Conservation (phyloP, 1,140 invertebrate species). For the Drosophila ambigua region DNA sequence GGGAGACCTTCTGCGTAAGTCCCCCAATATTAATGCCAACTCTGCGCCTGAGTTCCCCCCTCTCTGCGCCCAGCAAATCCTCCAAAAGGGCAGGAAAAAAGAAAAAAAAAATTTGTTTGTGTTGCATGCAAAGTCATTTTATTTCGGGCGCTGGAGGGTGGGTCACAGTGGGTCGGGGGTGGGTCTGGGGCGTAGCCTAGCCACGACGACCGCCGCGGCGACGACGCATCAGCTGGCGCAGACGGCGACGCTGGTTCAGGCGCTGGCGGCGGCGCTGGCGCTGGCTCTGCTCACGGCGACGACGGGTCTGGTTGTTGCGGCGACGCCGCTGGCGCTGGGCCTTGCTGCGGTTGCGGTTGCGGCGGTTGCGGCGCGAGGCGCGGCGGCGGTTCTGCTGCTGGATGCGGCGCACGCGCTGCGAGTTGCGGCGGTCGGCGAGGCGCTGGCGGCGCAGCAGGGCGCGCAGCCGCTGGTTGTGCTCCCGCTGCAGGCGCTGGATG, state of each 20-base stretch:
- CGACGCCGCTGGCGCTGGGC: conserved; percentile 48
- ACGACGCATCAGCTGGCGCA: conserved; percentile 36
- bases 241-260: conserved; percentile 23
- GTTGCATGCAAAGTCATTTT: conserved; percentile 29
- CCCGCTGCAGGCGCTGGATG: conserved; percentile 59
- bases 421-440: conserved; percentile 27
- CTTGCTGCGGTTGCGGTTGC: conserved; percentile 48
- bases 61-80: no score
- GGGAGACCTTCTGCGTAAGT: no score
- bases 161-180: background rate
- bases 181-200: background rate
- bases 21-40: no score
- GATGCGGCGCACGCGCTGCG: conserved; percentile 31
- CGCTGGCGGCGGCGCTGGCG: conserved; percentile 42
- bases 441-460: conserved; percentile 57
- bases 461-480: conserved; percentile 61
- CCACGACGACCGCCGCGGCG: conserved; percentile 43
- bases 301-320: conserved; percentile 10
- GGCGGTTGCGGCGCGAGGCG: conserved; percentile 41
- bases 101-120: background rate
- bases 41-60: no score
- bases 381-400: conserved; percentile 42
- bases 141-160: conserved; percentile 13
- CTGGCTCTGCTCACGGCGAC: conserved; percentile 34
- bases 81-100: conserved; percentile 2